Conservation (phyloP, 1,140 invertebrate species). For the Tenebrio molitor region DNA sequence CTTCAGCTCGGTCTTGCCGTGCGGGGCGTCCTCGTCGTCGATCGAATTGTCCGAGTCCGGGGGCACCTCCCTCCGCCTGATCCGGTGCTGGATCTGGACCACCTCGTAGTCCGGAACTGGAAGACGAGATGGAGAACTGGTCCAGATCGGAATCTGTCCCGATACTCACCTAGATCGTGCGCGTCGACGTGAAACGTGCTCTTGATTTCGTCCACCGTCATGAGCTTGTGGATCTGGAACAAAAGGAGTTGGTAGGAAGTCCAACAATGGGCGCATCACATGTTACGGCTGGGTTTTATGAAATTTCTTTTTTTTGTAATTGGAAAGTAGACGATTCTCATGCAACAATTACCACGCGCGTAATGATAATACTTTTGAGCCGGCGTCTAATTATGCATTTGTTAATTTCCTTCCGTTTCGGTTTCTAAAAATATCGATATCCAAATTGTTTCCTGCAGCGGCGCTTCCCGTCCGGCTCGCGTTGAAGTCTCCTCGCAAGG, state of each 20-base stretch:
- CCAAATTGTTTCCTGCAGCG: not conserved
- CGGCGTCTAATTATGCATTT: constrained; percentile 10
- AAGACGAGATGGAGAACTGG: constrained; percentile 50
- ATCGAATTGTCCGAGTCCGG: constrained; percentile 44
- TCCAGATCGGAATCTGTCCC: not conserved
- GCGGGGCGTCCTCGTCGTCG: constrained; percentile 40
- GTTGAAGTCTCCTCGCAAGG: constrained; percentile 12
- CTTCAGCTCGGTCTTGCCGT: constrained; percentile 72
- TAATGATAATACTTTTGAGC: constrained; percentile 24
- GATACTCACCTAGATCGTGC: constrained; percentile 76
- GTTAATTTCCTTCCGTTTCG: constrained; percentile 26
- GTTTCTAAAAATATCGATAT: constrained; percentile 20
- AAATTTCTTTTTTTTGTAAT: constrained; percentile 40
- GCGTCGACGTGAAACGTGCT: constrained; percentile 85
- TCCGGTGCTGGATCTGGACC: constrained; percentile 67
- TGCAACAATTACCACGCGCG: constrained; percentile 36
- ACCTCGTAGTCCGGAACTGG: constrained; percentile 79
- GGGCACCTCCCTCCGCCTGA: constrained; percentile 55
- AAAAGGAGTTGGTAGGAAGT: constrained; percentile 39
- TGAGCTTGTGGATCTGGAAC: constrained; percentile 86
- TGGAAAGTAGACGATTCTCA: constrained; percentile 38
- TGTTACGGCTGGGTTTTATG: constrained; percentile 28
- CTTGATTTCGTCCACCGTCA: constrained; percentile 84
- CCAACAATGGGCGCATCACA: constrained; percentile 26
- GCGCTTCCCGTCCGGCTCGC: not conserved